phyloP scores from a whole-genome alignment of 1,140 invertebrate species.

The Nephotettix cincticeps region DNA sequence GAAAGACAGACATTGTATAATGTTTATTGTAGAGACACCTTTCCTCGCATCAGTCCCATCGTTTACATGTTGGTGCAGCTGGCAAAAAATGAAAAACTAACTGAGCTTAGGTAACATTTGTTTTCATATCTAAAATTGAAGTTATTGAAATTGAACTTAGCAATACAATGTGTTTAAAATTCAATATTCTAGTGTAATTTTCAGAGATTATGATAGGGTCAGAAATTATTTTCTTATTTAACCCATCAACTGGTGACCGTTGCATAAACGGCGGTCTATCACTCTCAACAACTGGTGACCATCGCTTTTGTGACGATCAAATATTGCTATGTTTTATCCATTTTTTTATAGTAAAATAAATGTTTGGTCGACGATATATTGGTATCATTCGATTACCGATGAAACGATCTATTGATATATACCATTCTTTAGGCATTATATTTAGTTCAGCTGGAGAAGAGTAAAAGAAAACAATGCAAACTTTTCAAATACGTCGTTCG shows the following conservation, averaged over 20 bases:
- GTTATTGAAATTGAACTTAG: not conserved
- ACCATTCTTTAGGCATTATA: too few species aligned
- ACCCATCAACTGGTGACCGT: too few species aligned
- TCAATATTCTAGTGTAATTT: not conserved
- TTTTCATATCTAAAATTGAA: slow-evolving; percentile 25
- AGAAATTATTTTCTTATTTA: not conserved
- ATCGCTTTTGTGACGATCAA: too few species aligned
- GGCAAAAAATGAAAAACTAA: slow-evolving; percentile 57
- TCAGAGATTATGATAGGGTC: not conserved
- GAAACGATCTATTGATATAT: too few species aligned
- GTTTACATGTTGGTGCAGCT: slow-evolving; percentile 58
- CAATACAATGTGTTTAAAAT: not conserved
- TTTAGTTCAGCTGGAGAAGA: too few species aligned
- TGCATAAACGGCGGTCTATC: too few species aligned
- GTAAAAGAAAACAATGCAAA: too few species aligned
- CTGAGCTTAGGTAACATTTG: slow-evolving; percentile 53
- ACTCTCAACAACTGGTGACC: too few species aligned
- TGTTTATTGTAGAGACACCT: slow-evolving; percentile 53
- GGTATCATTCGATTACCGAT: too few species aligned
- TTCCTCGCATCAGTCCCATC: slow-evolving; percentile 56
- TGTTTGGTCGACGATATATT: too few species aligned
- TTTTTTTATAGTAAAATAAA: not conserved
- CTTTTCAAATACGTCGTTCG: too few species aligned
- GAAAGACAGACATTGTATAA: slow-evolving; percentile 38
- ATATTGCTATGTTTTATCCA: not conserved